A percentile compares a stretch with the other conserved stretches of the same genome.
Evolutionary conservation across 2,888 invertebrate genomes (phyloP).

Genomic region (Spodoptera littoralis): DNA sequence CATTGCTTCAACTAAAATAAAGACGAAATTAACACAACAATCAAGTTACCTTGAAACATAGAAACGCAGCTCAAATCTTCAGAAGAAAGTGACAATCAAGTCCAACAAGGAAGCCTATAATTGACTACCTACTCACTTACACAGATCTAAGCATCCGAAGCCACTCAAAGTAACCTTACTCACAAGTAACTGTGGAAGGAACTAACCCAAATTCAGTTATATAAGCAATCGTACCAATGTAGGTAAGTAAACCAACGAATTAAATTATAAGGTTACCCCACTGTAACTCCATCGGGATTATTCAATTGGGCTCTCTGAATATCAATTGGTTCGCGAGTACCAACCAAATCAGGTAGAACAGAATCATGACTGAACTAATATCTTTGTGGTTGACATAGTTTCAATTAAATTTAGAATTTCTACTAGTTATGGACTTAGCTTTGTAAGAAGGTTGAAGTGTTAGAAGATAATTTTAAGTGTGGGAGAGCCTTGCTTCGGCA

Average conservation of each 20-base stretch:
- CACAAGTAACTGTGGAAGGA: constrained; percentile 49
- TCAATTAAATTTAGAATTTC: constrained; percentile 26
- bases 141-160: constrained; percentile 19
- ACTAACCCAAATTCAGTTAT: constrained; percentile 70
- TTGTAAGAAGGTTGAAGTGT: too few relatives aligned
- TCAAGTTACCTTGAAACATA: background rate
- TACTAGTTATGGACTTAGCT: too few relatives aligned
- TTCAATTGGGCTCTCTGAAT: constrained; percentile 70
- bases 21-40: too few relatives aligned
- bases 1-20: too few relatives aligned
- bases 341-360: constrained; percentile 60
- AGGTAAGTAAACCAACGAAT: constrained; percentile 68
- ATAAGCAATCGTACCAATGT: constrained; percentile 63
- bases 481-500: too few relatives aligned
- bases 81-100: background rate
- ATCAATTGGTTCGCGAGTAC: constrained; percentile 65
- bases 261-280: constrained; percentile 70
- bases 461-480: too few relatives aligned
- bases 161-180: constrained; percentile 41
- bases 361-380: constrained; percentile 64
- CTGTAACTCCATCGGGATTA: constrained; percentile 67
- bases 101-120: background rate
- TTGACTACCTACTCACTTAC: background rate
- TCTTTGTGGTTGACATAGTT: constrained; percentile 48
- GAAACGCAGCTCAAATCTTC: too few relatives aligned